phyloP scores from a whole-genome alignment of 2,113 vertebrate genomes.

The Cyphomyrus plagiostoma region DNA sequence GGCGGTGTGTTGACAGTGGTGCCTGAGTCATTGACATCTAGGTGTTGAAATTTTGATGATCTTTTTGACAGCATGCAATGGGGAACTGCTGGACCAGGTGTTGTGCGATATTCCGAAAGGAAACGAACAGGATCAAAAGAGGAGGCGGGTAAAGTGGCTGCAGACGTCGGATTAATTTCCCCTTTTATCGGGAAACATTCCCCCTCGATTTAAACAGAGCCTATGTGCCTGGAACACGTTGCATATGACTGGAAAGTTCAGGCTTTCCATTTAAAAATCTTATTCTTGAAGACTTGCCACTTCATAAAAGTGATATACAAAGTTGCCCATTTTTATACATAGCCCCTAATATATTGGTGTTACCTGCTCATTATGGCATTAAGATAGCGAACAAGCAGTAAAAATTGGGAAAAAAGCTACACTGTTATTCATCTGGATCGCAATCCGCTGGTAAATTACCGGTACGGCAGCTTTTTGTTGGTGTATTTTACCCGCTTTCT shows the following conservation, averaged over 20 bases:
- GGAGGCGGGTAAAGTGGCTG: conserved; percentile 59
- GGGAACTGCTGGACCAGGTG: conserved; percentile 65
- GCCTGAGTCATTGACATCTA: conserved; percentile 18
- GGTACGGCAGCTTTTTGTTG: neutral
- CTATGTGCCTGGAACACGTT: neutral
- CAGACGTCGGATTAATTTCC: neutral
- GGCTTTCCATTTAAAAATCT: neutral
- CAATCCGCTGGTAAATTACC: neutral
- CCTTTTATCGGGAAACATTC: neutral
- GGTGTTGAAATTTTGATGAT: neutral
- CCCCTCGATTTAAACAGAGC: neutral
- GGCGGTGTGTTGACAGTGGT: neutral
- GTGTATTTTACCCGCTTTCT: neutral
- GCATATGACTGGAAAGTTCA: neutral
- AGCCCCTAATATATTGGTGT: neutral
- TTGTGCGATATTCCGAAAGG: conserved; percentile 51
- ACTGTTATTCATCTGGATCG: neutral
- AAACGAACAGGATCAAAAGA: conserved; percentile 59
- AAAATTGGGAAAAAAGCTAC: neutral
- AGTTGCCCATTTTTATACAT: neutral
- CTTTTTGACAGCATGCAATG: conserved; percentile 60
- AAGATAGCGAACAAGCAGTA: neutral
- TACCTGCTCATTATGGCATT: neutral
- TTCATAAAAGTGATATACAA: neutral
- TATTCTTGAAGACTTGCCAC: neutral